phyloP scores from a whole-genome alignment of 2,113 vertebrate species.

The Channa argus region DNA sequence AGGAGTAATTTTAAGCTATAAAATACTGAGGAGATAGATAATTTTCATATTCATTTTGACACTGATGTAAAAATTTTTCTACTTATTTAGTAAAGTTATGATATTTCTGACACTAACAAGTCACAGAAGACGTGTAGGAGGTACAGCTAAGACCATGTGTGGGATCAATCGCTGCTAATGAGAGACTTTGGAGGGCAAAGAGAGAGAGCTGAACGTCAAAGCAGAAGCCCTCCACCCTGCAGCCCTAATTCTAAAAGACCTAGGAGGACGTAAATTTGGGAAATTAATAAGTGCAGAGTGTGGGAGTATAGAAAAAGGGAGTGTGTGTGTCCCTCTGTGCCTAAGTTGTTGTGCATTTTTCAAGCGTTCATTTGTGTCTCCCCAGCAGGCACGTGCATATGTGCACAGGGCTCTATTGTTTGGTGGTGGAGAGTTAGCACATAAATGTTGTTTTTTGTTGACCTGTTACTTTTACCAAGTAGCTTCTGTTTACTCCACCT shows the following conservation, averaged over 20 bases:
- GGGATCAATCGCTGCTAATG: constrained; percentile 20
- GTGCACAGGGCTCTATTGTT: constrained; percentile 48
- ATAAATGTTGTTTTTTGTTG: constrained; percentile 29
- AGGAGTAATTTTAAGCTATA: background rate
- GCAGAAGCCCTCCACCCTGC: constrained; percentile 34
- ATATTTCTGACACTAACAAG: constrained; percentile 5
- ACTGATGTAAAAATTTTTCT: background rate
- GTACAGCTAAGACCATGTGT: constrained; percentile 31
- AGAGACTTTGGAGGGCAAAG: constrained; percentile 18
- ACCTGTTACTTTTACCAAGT: constrained; percentile 34
- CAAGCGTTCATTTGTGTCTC: constrained; percentile 37
- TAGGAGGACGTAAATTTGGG: constrained; percentile 43
- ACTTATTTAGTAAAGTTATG: background rate
- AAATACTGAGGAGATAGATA: background rate
- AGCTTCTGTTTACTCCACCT: constrained; percentile 42
- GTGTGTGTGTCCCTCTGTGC: constrained; percentile 15
- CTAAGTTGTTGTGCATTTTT: constrained; percentile 42
- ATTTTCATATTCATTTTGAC: background rate
- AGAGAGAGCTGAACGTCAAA: constrained; percentile 2
- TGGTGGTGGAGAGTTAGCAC: constrained; percentile 31
- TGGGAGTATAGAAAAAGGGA: constrained; percentile 52
- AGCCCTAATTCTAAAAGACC: background rate
- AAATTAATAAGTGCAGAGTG: constrained; percentile 55
- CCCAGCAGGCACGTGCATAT: constrained; percentile 35
- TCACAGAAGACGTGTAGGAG: constrained; percentile 16